Percentiles rank a stretch among this genome's conserved stretches.
phyloP scores from a whole-genome alignment of 2,797 vertebrate species.

The Meriones psammophilus region DNA sequence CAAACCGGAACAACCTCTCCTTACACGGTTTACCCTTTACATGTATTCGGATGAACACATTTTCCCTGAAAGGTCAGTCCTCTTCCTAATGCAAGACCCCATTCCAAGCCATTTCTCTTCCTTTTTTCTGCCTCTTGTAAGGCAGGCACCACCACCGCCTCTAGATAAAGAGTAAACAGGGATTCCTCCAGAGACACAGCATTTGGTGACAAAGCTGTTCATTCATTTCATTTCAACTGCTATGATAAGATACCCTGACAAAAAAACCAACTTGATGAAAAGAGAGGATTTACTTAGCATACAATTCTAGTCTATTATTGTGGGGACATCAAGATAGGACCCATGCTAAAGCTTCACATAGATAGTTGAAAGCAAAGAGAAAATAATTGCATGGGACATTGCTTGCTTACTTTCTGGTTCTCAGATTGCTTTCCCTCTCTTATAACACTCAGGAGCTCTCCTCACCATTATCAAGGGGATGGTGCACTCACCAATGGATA shows the following conservation, averaged over 20 bases:
- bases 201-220: background rate
- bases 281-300: background rate
- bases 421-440: background rate
- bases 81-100: background rate
- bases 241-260: background rate
- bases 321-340: background rate
- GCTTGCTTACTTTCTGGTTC: background rate
- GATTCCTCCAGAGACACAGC: background rate
- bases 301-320: background rate
- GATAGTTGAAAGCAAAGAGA: background rate
- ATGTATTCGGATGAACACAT: background rate
- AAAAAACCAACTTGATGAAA: background rate
- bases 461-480: too few species aligned
- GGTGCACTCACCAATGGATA: background rate
- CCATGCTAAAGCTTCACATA: background rate
- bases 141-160: background rate
- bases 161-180: background rate
- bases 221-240: background rate
- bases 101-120: background rate
- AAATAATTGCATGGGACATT: background rate
- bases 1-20: background rate
- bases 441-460: background rate
- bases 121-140: background rate
- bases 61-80: background rate
- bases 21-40: too few species aligned